Evolutionary conservation across 2,888 invertebrate genomes (phyloP).

Genomic region (Lasioglossum leucozonium): DNA sequence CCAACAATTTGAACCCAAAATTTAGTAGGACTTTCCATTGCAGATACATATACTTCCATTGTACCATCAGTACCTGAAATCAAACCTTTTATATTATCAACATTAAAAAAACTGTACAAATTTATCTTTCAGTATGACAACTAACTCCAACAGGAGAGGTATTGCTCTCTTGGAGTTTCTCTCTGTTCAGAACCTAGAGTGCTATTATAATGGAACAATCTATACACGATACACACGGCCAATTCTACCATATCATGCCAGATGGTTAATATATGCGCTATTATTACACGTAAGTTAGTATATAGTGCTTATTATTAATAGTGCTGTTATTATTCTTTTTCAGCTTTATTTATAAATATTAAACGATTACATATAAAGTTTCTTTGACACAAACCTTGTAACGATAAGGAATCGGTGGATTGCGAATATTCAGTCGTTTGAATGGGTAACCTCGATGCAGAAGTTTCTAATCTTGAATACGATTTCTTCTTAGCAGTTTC

Average conservation of each 20-base stretch:
- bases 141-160: too few relatives aligned
- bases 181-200: too few relatives aligned
- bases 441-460: conserved; percentile 63
- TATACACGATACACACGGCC: too few relatives aligned
- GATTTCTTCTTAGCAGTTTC: conserved; percentile 41
- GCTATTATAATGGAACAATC: too few relatives aligned
- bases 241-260: too few relatives aligned
- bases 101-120: background rate
- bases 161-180: too few relatives aligned
- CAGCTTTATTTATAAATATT: too few relatives aligned
- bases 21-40: conserved; percentile 90
- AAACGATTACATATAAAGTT: too few relatives aligned
- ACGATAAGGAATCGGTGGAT: conserved; percentile 39
- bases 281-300: too few relatives aligned
- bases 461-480: conserved; percentile 64
- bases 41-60: conserved; percentile 94
- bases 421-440: conserved; percentile 35
- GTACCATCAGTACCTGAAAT: conserved; percentile 83
- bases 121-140: background rate
- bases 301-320: too few relatives aligned
- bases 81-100: background rate
- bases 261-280: too few relatives aligned
- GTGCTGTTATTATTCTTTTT: too few relatives aligned
- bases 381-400: conserved; percentile 47
- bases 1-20: conserved; percentile 96